Base-by-base conservation (phyloP, 1,140 invertebrate genomes). In the Sarcophaga peregrina region DNA sequence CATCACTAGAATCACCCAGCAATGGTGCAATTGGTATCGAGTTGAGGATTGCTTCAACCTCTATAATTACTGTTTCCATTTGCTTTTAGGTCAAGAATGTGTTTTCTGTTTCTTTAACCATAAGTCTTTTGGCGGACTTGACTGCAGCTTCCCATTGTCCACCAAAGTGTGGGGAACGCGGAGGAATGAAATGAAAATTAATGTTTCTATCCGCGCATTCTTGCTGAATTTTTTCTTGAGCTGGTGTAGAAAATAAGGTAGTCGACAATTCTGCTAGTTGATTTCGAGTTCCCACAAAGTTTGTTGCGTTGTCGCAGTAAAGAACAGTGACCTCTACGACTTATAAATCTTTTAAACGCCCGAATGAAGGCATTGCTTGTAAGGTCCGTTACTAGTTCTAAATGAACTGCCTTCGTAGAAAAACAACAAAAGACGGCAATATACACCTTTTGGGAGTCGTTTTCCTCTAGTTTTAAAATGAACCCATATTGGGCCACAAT, bases 131-230 rank as follows among this genome's bases (percentile, higher is more conserved):
- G 0, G 86, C 83, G 9, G 85, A 85, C 74, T 89, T 86, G 3
- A 91, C 85, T 10, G 82, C 83, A 50, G 84, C 82, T 84, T 91
- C 90, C 90, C 90, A 91, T 6, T 87, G 72, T 37, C 90, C 90
- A 50, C 88, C 89, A 37, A 87, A 84, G 78, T 91, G 85, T 9
- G 90, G 87, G 11, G 84, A 85, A 72, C 37, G n/a, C 10, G 91
- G 87, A 25, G 90, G 87, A 83, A 83, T 81, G 74, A 83, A 81
- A 20, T 83, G 17, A 62, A 82, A 85, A 62, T 20, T 58, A 17
- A 83, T 52, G 9, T 15, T 52, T 74, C 47, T 46, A 37, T 82
- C n/a, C 25, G 52, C 81, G 2, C 25, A 37, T 37, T 37, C 1
- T 37, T 4, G 25, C 4, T 37, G 25, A 37, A 2, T 37, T 37